Conservation (phyloP, 2,888 invertebrate genomes). For the Rhagophthalmus giganteus region DNA sequence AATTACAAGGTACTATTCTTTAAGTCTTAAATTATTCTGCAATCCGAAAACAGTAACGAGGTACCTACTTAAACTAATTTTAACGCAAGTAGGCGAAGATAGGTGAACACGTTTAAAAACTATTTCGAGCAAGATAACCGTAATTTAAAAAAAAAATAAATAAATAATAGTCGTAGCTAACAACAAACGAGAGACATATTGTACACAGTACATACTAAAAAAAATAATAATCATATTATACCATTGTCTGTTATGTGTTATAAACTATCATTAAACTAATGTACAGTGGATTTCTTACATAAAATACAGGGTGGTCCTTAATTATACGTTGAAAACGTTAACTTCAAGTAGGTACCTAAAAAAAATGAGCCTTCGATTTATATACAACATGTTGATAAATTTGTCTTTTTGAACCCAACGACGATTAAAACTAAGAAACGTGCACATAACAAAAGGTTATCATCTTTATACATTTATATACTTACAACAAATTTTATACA, state of each 20-base stretch:
- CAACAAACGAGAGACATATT: conserved; percentile 44
- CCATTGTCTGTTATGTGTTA: conserved; percentile 32
- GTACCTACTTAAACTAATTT: conserved; percentile 34
- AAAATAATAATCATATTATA: conserved; percentile 47
- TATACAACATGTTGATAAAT: too few species aligned
- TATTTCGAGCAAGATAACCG: too few species aligned
- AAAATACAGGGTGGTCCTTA: background rate
- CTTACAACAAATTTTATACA: too few species aligned
- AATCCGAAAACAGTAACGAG: conserved; percentile 34
- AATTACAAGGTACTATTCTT: conserved; percentile 34
- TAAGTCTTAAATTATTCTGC: conserved; percentile 41
- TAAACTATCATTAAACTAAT: conserved; percentile 12
- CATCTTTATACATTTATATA: too few species aligned
- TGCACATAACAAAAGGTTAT: too few species aligned
- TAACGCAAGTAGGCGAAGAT: conserved; percentile 17
- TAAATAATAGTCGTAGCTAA: conserved; percentile 36
- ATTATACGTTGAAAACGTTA: conserved; percentile 10
- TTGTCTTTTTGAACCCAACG: too few species aligned
- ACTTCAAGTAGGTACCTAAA: conserved; percentile 29
- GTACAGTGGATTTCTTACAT: background rate
- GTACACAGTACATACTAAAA: conserved; percentile 55
- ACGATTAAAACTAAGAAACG: too few species aligned
- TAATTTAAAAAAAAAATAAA: background rate
- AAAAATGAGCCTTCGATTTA: conserved; percentile 7
- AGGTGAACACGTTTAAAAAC: too few species aligned